A percentile compares a stretch with the other conserved stretches of the same genome.
phyloP scores from a whole-genome alignment of 2,888 invertebrate genomes.

The Caradrina kadenii region DNA sequence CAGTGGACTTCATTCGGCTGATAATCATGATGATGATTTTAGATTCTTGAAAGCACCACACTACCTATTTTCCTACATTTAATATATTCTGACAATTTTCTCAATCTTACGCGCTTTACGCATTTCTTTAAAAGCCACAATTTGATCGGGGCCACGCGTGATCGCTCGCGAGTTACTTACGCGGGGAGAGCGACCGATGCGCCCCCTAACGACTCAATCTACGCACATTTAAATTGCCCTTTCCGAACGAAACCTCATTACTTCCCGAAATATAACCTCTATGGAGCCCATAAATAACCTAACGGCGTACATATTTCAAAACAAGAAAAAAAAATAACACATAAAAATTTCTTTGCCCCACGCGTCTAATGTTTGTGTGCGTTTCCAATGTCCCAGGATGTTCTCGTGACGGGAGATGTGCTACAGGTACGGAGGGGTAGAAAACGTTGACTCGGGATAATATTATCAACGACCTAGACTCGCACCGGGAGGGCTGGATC shows the following conservation, averaged over 20 bases:
- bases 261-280: conserved; percentile 90
- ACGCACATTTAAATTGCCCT: conserved; percentile 90
- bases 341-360: conserved; percentile 88
- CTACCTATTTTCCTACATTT: conserved; percentile 8
- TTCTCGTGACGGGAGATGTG: conserved; percentile 20
- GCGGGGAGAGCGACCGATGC: conserved; percentile 76
- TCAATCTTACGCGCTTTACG: conserved; percentile 56
- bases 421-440: not conserved
- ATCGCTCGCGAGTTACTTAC: conserved; percentile 67
- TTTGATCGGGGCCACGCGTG: conserved; percentile 67
- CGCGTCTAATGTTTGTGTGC: conserved; percentile 83
- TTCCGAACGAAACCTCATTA: conserved; percentile 90
- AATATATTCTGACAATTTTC: conserved; percentile 43
- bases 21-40: not conserved
- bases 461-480: too few species aligned
- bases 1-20: too few species aligned
- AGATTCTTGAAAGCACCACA: not conserved
- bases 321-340: conserved; percentile 89
- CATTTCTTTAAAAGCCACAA: conserved; percentile 66
- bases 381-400: conserved; percentile 75
- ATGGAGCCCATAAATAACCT: conserved; percentile 89
- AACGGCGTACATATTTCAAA: conserved; percentile 90
- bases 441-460: not conserved
- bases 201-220: conserved; percentile 88
- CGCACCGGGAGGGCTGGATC: too few species aligned